phyloP scores from a whole-genome alignment of 2,888 invertebrate genomes.

The Drosophila paranaensis region DNA sequence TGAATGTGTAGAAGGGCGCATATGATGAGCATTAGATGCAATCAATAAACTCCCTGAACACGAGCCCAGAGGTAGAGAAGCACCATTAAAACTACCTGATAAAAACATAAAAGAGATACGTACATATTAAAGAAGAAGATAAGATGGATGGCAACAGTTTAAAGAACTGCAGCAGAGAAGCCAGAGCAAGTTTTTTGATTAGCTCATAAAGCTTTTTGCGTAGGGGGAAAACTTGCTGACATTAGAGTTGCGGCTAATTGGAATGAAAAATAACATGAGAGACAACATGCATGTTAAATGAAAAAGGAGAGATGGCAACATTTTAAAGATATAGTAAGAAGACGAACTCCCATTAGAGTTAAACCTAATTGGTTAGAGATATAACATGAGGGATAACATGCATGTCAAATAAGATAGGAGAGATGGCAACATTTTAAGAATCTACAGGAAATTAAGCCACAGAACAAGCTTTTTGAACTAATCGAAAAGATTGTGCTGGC shows the following conservation, averaged over 20 bases:
- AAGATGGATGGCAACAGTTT: not conserved
- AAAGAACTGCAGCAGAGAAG: not conserved
- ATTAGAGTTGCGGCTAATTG: not conserved
- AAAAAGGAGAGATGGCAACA: not conserved
- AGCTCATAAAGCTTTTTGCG: not conserved
- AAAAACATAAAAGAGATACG: not conserved
- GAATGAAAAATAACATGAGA: not conserved
- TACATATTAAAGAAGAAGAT: not conserved
- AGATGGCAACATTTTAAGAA: not conserved
- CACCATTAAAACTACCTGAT: constrained; percentile 29
- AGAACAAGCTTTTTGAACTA: too few species aligned
- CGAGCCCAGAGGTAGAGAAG: constrained; percentile 4
- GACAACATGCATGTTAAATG: not conserved
- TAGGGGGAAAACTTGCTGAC: too few species aligned
- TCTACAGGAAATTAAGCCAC: too few species aligned
- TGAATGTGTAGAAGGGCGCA: constrained; percentile 36
- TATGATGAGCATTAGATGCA: constrained; percentile 70
- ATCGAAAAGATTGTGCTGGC: too few species aligned
- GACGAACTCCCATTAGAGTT: not conserved
- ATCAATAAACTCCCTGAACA: constrained; percentile 61
- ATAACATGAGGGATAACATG: not conserved
- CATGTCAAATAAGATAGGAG: not conserved
- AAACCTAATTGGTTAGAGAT: not conserved
- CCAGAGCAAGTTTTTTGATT: not conserved
- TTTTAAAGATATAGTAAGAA: not conserved